Base-by-base conservation (phyloP, 2,113 vertebrate species). In the Serinus canaria region DNA sequence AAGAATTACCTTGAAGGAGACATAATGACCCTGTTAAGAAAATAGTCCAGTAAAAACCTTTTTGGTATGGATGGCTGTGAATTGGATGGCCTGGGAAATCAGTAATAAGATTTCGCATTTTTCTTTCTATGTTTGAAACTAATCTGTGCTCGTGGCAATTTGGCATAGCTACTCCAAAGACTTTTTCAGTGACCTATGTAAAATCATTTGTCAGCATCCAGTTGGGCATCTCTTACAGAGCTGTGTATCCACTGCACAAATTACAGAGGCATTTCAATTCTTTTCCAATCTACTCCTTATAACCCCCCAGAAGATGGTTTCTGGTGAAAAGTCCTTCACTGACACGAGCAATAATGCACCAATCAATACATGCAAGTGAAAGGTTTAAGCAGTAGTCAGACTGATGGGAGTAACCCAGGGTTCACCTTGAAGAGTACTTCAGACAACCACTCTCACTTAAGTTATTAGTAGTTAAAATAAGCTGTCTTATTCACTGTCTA, bases 1-100 rank as follows among this genome's bases (percentile, higher is more conserved):
- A 84, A 89, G 70, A 84, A 89, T 68, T 92, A 91, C 20, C 37
- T 89, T 84, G 60, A 92, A 89, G 58, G 28, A 95, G 87, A 69
- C 37, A 43, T 72, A 84, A 95, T 79, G 83, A 95, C 31, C 49
- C 58, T 69, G 20, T 84, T 91, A 87, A 79, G 74, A 89, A 89
- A 82, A 82, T 21, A 82, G 60, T 60, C 47, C 44, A 80, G 44
- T 75, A 89, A 92, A 89, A 66, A 82, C 14, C 41, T 67, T 89
- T 90, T 95, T 89, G 58, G 69, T 44, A 75, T 30, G 25, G 41
- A 31, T 67, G 7, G 53, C 52, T 68, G 47, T 92, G 83, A 82
- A 87, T 53, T 79, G 41, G 44, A 78, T 56, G 28, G 60, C 52
- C 56, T 78, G 64, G 58, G 68, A 93, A 83, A 89, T 20, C 72